A percentile compares a stretch with the other conserved stretches of the same genome.
Evolutionary conservation across 2,888 invertebrate genomes (phyloP).

Genomic region (Julus scanicus): DNA sequence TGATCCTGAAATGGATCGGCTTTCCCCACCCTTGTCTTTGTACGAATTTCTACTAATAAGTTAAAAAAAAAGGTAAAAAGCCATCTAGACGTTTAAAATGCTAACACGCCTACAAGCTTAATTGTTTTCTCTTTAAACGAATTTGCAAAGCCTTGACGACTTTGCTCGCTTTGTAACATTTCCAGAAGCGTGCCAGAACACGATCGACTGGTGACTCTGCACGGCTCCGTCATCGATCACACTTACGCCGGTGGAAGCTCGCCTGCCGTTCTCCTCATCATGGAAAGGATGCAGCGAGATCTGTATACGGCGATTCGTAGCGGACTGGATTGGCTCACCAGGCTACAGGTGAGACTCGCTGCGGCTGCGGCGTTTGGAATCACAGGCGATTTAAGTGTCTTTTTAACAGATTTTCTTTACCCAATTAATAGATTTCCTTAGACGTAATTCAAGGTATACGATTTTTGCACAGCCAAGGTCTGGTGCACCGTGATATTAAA

Average conservation of each 20-base stretch:
- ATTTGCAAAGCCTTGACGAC: too few relatives aligned
- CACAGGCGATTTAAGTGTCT: too few relatives aligned
- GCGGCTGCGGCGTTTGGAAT: too few relatives aligned
- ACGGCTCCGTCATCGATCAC: conserved; percentile 85
- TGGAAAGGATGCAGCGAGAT: conserved; percentile 79
- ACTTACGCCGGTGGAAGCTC: conserved; percentile 75
- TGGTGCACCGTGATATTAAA: conserved; percentile 90
- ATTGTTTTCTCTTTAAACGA: too few relatives aligned
- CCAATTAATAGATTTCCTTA: conserved; percentile 74
- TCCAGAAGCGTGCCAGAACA: conserved; percentile 82
- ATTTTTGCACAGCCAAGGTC: conserved; percentile 86
- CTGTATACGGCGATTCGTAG: conserved; percentile 80
- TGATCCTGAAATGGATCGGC: too few relatives aligned
- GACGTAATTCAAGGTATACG: conserved; percentile 89
- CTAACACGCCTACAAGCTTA: too few relatives aligned
- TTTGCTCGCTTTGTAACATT: not conserved
- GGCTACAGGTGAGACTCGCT: conserved; percentile 68
- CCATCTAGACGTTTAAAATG: too few relatives aligned
- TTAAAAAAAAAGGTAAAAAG: too few relatives aligned
- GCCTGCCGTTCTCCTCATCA: conserved; percentile 83
- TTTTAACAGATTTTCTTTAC: not conserved
- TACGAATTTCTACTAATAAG: too few relatives aligned
- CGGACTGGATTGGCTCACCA: conserved; percentile 74
- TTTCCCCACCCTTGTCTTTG: too few relatives aligned
- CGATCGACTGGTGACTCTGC: conserved; percentile 78